phyloP scores from a whole-genome alignment of 64 coral and sea anemone species.

The Stichodactyla helianthus region DNA sequence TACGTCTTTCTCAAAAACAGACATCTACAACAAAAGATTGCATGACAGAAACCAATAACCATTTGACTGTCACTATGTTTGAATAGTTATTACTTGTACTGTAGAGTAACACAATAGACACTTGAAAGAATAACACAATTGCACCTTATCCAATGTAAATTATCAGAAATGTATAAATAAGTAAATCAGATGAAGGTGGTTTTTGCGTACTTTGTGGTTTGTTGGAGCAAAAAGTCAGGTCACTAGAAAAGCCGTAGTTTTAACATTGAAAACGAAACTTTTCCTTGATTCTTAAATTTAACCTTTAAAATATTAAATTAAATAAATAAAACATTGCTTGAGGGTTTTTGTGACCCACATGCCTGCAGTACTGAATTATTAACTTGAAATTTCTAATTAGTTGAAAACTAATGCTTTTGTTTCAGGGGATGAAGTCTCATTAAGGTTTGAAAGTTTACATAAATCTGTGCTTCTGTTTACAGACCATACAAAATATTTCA shows the following conservation, averaged over 20 bases:
- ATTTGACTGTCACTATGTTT: neutral
- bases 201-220: no score
- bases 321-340: neutral
- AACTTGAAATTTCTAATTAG: neutral
- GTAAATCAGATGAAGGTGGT: neutral
- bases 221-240: neutral
- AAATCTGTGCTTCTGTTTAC: neutral
- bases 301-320: neutral
- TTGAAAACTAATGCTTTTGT: neutral
- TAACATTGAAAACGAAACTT: neutral
- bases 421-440: neutral
- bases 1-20: neutral
- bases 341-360: neutral
- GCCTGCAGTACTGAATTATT: neutral
- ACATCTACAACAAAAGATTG: neutral
- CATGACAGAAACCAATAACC: neutral
- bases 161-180: neutral
- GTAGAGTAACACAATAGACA: neutral
- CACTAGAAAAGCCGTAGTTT: neutral
- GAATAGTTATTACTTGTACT: neutral
- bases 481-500: neutral
- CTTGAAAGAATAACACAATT: neutral
- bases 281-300: neutral
- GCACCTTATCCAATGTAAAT: neutral
- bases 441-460: neutral